Conservation (phyloP, 2,888 invertebrate genomes). For the Dynastes maya region DNA sequence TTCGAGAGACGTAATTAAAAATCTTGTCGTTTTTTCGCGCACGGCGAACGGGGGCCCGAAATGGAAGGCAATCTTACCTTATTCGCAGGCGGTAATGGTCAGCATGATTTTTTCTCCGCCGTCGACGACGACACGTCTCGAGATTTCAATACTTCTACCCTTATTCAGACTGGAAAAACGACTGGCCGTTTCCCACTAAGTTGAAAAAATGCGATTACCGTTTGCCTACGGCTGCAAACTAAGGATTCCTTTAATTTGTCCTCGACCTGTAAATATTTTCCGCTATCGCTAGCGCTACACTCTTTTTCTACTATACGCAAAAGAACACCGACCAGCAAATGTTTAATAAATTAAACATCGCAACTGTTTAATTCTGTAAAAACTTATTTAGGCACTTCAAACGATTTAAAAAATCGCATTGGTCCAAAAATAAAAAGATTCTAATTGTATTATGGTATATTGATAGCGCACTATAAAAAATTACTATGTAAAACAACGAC, state of each 20-base stretch:
- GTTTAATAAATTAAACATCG: constrained; percentile 9
- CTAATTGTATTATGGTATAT: no score
- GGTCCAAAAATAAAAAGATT: no score
- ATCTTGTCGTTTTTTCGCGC: constrained; percentile 49
- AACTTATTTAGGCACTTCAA: no score
- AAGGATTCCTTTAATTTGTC: constrained; percentile 58
- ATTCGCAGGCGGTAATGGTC: constrained; percentile 43
- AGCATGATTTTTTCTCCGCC: constrained; percentile 45
- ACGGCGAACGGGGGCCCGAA: constrained; percentile 33
- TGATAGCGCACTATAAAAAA: no score
- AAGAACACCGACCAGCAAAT: neutral
- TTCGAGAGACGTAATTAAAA: constrained; percentile 50
- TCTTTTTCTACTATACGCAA: neutral
- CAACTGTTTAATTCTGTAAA: no score
- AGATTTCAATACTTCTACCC: constrained; percentile 50
- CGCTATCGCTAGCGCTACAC: constrained; percentile 18
- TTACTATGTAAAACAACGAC: no score
- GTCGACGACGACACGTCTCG: constrained; percentile 39
- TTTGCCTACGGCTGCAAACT: constrained; percentile 40
- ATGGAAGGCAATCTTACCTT: constrained; percentile 53
- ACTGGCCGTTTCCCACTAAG: constrained; percentile 51
- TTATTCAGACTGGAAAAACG: constrained; percentile 49
- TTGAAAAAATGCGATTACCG: constrained; percentile 52
- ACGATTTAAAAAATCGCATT: no score
- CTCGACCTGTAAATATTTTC: constrained; percentile 56